Conservation (phyloP, 2,888 invertebrate species). For the Lithophane leautieri region DNA sequence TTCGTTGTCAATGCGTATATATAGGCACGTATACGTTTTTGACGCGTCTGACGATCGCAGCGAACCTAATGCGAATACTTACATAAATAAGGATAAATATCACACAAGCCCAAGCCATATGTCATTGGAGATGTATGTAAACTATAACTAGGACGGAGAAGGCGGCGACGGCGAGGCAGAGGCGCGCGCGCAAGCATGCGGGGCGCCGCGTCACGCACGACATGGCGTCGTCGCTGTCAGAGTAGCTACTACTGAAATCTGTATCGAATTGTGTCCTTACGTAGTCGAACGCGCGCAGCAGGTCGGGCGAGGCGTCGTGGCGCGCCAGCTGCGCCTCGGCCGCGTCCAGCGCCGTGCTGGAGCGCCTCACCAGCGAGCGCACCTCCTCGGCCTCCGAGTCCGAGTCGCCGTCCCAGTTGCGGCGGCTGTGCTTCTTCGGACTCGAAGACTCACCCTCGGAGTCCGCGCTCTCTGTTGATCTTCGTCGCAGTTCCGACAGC, state of each 20-base stretch:
- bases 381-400: constrained; percentile 93
- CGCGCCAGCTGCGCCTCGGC: constrained; percentile 91
- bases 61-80: constrained; percentile 81
- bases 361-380: constrained; percentile 91
- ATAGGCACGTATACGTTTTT: constrained; percentile 53
- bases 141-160: constrained; percentile 88
- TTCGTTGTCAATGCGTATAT: constrained; percentile 61
- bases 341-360: constrained; percentile 91
- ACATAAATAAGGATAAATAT: constrained; percentile 84
- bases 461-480: constrained; percentile 86
- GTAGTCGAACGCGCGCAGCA: constrained; percentile 87
- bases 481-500: constrained; percentile 82
- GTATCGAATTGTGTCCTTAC: constrained; percentile 88
- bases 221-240: constrained; percentile 75
- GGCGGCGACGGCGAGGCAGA: constrained; percentile 88
- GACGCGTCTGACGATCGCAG: constrained; percentile 83
- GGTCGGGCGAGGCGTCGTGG: constrained; percentile 86
- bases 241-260: constrained; percentile 80
- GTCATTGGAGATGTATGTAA: constrained; percentile 88
- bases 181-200: constrained; percentile 82
- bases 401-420: constrained; percentile 86
- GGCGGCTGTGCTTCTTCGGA: constrained; percentile 81
- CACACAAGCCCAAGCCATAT: constrained; percentile 86
- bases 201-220: constrained; percentile 76
- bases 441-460: constrained; percentile 84